Evolutionary conservation across 2,888 invertebrate genomes (phyloP), one percentile per base, ranked within the genome.

Genomic region (Malthinus flaveolus): DNA sequence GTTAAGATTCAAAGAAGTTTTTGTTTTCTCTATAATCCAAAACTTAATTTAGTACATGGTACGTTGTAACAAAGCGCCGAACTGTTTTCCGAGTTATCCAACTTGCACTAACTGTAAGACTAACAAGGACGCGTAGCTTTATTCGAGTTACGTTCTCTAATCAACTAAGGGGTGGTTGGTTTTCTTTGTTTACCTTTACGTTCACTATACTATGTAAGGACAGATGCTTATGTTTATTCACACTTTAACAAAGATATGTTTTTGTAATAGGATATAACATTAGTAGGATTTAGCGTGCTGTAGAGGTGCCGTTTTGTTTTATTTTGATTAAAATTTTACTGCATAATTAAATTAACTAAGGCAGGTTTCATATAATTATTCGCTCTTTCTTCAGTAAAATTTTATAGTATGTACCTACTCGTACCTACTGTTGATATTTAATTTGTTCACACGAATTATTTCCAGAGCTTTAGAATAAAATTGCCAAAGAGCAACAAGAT

Each of bases 21-120:
- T 53, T 53, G 49, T 53, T 56, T 48, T 35, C 36, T 12, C 52
- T 52, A 45, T 23, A 23, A 23, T 23, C 58, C 52, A 37, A 58
- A 58, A 58, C 48, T 58, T 58, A 58, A 58, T 58, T 58, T 58
- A 58, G 52, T 52, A 53, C 53, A 57, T 57, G 42, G 51, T 36
- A 52, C 48, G 48, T 23, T 57, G 58, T 58, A 58, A 52, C 52
- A 37, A 42, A 52, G 44, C 52, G 35, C 46, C 44, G 46, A 58
- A 58, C 52, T 52, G 44, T 53, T 58, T 58, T 46, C 47, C 34
- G 45, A 52, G 52, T 58, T 47, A 52, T 58, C 48, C 48, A 58
- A 58, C 36, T 58, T 58, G 53, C 42, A 51, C 48, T 36, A 58
- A 58, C 47, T 58, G 46, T 51, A 50, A 49, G 50, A 50, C 56